A percentile compares a stretch with the other conserved stretches of the same genome.
These are phyloP conservation scores for Vanacampus margaritifer DNA, from an alignment of 2,113 vertebrate genomes.

Conservation along the genomic window DNA sequence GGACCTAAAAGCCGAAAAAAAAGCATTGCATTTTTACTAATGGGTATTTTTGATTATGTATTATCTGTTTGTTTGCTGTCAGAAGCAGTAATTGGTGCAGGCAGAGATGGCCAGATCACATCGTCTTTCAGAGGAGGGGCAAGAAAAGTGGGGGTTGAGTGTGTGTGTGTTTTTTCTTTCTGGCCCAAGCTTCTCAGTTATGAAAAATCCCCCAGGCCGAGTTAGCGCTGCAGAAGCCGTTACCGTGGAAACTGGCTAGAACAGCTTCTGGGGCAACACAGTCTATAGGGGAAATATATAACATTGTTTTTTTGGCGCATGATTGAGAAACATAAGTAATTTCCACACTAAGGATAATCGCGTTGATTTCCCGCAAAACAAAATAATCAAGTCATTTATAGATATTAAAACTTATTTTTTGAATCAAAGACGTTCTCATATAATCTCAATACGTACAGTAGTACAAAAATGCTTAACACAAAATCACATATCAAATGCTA, in stretches of 20 bases:
- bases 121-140: constrained; percentile 27
- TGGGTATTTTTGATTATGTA: neutral
- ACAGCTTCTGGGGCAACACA: constrained; percentile 68
- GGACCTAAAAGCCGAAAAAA: too few species aligned
- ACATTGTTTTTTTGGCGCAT: constrained; percentile 47
- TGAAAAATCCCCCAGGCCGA: constrained; percentile 63
- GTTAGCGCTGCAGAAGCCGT: constrained; percentile 84
- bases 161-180: constrained; percentile 2
- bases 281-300: constrained; percentile 37
- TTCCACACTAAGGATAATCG: neutral
- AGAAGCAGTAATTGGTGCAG: constrained; percentile 17
- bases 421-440: neutral
- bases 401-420: neutral
- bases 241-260: constrained; percentile 85
- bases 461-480: neutral
- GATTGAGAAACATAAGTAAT: neutral
- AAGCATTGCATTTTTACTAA: too few species aligned
- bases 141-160: constrained; percentile 1
- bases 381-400: neutral
- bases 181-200: constrained; percentile 49
- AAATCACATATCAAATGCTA: neutral
- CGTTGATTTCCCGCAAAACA: constrained; percentile 6
- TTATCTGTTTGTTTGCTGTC: constrained; percentile 37
- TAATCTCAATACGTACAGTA: neutral
- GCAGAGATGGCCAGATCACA: constrained; percentile 31